Evolutionary conservation across 2,888 invertebrate species (phyloP).

Genomic region (Notodromas monacha): DNA sequence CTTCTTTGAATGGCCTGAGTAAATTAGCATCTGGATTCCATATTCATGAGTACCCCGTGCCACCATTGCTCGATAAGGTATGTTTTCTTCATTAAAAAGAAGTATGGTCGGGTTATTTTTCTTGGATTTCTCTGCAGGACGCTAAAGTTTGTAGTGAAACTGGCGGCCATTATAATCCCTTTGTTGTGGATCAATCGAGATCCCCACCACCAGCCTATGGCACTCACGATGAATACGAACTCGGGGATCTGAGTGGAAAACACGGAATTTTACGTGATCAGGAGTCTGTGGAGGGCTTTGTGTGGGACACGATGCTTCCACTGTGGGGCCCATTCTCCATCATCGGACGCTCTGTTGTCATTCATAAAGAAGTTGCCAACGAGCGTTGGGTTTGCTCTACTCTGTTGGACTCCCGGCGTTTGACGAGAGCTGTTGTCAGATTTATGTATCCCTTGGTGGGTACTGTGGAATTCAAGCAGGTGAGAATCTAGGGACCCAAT

Average conservation of each 20-base stretch:
- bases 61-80: too few species aligned
- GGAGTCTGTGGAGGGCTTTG: constrained; percentile 19
- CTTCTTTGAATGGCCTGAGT: constrained; percentile 33
- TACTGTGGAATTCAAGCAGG: constrained; percentile 31
- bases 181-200: constrained; percentile 27
- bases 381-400: constrained; percentile 9
- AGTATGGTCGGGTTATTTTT: too few species aligned
- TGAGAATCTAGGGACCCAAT: too few species aligned
- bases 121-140: too few species aligned
- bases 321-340: constrained; percentile 48
- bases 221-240: constrained; percentile 49
- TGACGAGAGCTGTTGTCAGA: constrained; percentile 28
- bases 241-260: constrained; percentile 30
- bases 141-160: background rate
- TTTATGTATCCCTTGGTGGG: constrained; percentile 67
- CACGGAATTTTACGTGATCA: constrained; percentile 38
- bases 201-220: constrained; percentile 29
- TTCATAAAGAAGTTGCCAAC: constrained; percentile 27
- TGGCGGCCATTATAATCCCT: constrained; percentile 58
- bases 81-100: too few species aligned
- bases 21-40: constrained; percentile 34
- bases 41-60: constrained; percentile 25
- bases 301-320: constrained; percentile 46
- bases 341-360: constrained; percentile 48
- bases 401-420: constrained; percentile 8